phyloP scores from a whole-genome alignment of 2,113 vertebrate genomes.

The Erythrolamprus reginae region DNA sequence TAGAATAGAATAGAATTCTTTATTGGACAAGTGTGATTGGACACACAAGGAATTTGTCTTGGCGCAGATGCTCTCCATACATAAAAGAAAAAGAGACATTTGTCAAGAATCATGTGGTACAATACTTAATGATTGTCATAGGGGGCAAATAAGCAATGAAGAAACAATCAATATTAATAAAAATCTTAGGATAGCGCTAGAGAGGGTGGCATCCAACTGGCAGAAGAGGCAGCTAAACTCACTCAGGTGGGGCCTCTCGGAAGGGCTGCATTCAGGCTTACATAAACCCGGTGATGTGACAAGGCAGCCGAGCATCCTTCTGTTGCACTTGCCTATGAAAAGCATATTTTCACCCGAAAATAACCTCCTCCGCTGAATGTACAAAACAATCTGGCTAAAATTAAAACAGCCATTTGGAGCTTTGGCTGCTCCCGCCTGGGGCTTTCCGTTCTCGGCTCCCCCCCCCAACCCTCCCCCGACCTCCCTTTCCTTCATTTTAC shows the following conservation, averaged over 20 bases:
- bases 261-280: not conserved
- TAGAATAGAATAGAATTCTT: too few species aligned
- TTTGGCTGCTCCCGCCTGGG: slow-evolving; percentile 50
- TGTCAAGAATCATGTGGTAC: too few species aligned
- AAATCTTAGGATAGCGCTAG: not conserved
- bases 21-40: too few species aligned
- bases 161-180: too few species aligned
- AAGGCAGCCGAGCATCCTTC: slow-evolving; percentile 2
- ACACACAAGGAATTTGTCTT: too few species aligned
- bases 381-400: slow-evolving; percentile 61
- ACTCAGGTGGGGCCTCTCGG: not conserved
- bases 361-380: slow-evolving; percentile 34
- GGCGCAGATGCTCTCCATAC: too few species aligned
- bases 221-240: not conserved
- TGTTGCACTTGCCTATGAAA: slow-evolving; percentile 23
- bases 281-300: not conserved
- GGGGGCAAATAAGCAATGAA: too few species aligned
- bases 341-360: slow-evolving; percentile 50
- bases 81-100: too few species aligned
- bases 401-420: slow-evolving; percentile 62
- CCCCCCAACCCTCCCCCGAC: rapidly evolving
- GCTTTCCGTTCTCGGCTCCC: slow-evolving; percentile 42
- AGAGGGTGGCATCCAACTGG: not conserved
- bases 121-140: too few species aligned
- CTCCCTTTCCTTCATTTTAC: slow-evolving; percentile 39